Conservation (phyloP, 2,113 vertebrate species). For the Aegithalos caudatus region DNA sequence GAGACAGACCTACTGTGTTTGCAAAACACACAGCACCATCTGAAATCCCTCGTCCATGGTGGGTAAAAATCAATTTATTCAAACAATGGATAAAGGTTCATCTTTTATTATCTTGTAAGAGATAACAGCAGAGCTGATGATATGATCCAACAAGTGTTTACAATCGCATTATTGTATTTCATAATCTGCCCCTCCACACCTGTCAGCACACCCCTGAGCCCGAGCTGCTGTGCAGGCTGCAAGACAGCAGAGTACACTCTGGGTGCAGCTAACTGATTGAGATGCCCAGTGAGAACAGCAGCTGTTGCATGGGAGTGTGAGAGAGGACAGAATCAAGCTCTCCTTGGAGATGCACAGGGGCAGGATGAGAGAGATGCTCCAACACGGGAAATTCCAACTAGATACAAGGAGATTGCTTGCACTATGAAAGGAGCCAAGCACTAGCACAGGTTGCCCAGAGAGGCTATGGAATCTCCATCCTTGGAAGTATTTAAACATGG, state of each 20-base stretch:
- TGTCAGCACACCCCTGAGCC: background rate
- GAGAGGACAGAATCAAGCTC: background rate
- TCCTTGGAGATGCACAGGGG: background rate
- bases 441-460: background rate
- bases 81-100: background rate
- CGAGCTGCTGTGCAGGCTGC: background rate
- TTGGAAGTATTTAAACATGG: background rate
- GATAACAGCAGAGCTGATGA: background rate
- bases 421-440: background rate
- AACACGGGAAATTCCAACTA: background rate
- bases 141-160: background rate
- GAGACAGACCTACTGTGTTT: background rate
- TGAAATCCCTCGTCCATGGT: background rate
- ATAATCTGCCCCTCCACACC: background rate
- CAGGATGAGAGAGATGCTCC: background rate
- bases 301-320: background rate
- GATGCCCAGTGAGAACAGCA: background rate
- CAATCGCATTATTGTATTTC: background rate
- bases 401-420: background rate
- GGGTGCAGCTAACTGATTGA: background rate
- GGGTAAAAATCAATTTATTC: background rate
- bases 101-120: background rate
- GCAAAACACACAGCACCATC: background rate
- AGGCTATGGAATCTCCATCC: background rate
- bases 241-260: background rate